Conservation (phyloP, 2,797 vertebrate genomes). For the Hypotaenidia philippensis region DNA sequence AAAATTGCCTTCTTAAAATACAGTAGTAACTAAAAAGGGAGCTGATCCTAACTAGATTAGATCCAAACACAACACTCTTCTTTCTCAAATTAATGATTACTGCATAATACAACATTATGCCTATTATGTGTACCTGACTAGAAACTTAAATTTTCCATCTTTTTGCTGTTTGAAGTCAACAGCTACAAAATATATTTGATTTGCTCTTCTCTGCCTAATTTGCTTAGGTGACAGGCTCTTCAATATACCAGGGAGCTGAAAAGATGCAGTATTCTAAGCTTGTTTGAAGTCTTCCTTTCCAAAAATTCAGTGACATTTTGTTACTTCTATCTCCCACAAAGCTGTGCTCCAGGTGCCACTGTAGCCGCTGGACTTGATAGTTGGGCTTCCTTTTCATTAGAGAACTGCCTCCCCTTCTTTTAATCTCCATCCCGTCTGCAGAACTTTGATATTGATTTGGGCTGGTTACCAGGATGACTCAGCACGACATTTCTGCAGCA, state of each 20-base stretch:
- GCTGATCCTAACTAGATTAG: conserved; percentile 52
- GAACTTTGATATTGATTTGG: not conserved
- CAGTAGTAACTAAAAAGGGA: conserved; percentile 51
- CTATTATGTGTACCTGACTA: not conserved
- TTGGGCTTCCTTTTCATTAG: not conserved
- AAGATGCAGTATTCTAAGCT: not conserved
- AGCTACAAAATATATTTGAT: not conserved
- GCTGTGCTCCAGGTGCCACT: too few relatives aligned
- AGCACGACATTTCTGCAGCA: conserved; percentile 2
- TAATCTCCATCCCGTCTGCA: not conserved
- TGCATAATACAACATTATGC: not conserved
- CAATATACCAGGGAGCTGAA: not conserved
- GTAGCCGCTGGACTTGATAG: not conserved
- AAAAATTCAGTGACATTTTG: not conserved
- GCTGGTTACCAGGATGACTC: conserved; percentile 28
- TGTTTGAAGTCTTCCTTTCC: not conserved
- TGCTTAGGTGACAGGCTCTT: not conserved
- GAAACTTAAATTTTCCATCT: not conserved
- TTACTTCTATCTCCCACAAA: not conserved
- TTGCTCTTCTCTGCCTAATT: not conserved
- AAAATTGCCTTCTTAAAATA: conserved; percentile 71
- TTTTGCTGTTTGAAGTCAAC: not conserved
- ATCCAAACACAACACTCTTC: not conserved
- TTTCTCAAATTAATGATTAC: conserved; percentile 25
- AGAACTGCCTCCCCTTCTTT: not conserved